Evolutionary conservation across 2,113 vertebrate genomes (phyloP), one percentile per base, ranked within the genome.

Genomic region (Strigops habroptila): DNA sequence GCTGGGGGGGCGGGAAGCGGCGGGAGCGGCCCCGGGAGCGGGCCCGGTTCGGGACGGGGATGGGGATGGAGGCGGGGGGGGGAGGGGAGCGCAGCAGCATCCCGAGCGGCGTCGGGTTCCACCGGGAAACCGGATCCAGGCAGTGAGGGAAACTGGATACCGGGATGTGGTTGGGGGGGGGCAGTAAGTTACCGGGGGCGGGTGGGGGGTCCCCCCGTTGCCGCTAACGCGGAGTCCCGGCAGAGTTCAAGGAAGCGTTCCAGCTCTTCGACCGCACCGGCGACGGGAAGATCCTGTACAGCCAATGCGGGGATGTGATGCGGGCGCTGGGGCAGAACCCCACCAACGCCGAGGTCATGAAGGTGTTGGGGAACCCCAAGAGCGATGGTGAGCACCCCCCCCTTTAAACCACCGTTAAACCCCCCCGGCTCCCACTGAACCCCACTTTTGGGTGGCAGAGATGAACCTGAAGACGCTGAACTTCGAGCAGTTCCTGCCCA

Each of bases 181-280:
- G 53, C n/a, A n/a, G n/a, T n/a, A n/a, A n/a, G n/a, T n/a, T n/a
- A n/a, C n/a, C n/a, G n/a, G n/a, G n/a, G n/a, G n/a, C n/a, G n/a
- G n/a, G n/a, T n/a, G n/a, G n/a, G n/a, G n/a, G n/a, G n/a, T n/a
- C n/a, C n/a, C n/a, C n/a, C n/a, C n/a, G n/a, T n/a, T n/a, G n/a
- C n/a, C n/a, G n/a, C n/a, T n/a, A n/a, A n/a, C n/a, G n/a, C n/a
- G n/a, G n/a, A n/a, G n/a, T n/a, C n/a, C 76, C 87, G 31, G 62
- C 76, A 99, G 99, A 99, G 77, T 99, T 98, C 97, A 99, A 99
- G 96, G 99, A 99, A 91, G 98, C 99, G 12, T 99, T 99, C 97
- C 97, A 97, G 93, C 97, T 99, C 95, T 99, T 99, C 80, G 98
- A 99, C 97, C 97, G 98, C 82, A 98, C 98, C 3, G 99, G 99